Evolutionary conservation across 2,797 vertebrate genomes (phyloP).

Genomic region (Esox masquinongy): DNA sequence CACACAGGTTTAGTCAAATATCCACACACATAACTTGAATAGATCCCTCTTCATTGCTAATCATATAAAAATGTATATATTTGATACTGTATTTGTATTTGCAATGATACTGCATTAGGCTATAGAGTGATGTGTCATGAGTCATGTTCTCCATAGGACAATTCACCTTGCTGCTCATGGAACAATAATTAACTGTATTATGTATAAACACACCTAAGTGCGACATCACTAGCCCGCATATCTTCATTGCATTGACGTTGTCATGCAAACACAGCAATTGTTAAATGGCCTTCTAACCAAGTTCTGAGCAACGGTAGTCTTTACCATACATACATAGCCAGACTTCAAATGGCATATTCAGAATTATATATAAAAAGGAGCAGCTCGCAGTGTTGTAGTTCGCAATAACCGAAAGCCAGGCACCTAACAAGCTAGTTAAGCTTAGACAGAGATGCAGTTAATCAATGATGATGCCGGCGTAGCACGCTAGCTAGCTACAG

Average conservation of each 20-base stretch:
- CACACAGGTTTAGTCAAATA: not conserved
- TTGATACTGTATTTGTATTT: not conserved
- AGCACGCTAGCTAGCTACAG: not conserved
- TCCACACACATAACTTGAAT: not conserved
- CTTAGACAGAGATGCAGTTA: not conserved
- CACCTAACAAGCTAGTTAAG: too few species aligned
- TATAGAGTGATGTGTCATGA: not conserved
- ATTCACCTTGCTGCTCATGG: not conserved
- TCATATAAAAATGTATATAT: not conserved
- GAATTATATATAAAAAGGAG: not conserved
- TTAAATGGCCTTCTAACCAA: not conserved
- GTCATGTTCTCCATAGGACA: not conserved
- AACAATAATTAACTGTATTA: not conserved
- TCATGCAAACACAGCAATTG: not conserved
- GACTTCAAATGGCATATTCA: not conserved
- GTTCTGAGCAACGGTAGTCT: not conserved
- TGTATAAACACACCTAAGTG: not conserved
- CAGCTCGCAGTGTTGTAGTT: too few species aligned
- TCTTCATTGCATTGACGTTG: not conserved
- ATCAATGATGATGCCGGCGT: not conserved
- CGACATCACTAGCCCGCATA: not conserved
- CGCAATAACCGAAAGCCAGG: too few species aligned
- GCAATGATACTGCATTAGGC: not conserved
- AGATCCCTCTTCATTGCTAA: not conserved
- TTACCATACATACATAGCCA: not conserved